Evolutionary conservation across 2,113 vertebrate species (phyloP), one percentile per base, ranked within the genome.

Genomic region (Panthera tigris): DNA sequence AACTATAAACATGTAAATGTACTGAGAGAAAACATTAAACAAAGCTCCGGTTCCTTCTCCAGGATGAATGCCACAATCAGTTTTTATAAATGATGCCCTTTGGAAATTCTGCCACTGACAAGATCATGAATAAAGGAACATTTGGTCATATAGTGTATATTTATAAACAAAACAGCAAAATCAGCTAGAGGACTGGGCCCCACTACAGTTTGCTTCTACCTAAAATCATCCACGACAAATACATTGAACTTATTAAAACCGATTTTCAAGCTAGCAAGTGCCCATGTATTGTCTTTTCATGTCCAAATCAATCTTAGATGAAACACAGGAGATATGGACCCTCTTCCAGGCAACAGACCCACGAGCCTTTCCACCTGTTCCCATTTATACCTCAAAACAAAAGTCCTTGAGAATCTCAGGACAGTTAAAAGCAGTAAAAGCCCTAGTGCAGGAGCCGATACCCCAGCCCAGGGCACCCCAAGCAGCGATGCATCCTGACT

Each of bases 221-320:
- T 85, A 91, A 91, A 92, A 36, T 88, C 74, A 88, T 31, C 2
- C 66, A 45, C 52, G 29, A 33, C n/a, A 52, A 74, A 81, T 25
- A 87, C 18, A 52, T 18, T 48, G 55, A 66, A 93, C 90, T 74
- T 33, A 13, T 31, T 41, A 69, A 83, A 93, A 85, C 1, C n/a
- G 52, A 89, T 69, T 84, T 96, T 63, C 80, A 94, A 90, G n/a
- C 63, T 39, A 79, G 57, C 31, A 15, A 79, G 71, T 63, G 16
- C 41, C 55, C n/a, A 29, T 8, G 14, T 50, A 39, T 31, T 69
- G 41, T 71, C 27, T 41, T 71, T 41, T 39, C 89, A 73, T 4
- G 48, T 41, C 7, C 65, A 87, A 63, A 95, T 73, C 55, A 50
- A 73, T 27, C 31, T 61, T 10, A 23, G 3, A 63, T 7, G 7